Evolutionary conservation across 2,888 invertebrate genomes (phyloP).

Genomic region (Mimumesa dahlbomi): DNA sequence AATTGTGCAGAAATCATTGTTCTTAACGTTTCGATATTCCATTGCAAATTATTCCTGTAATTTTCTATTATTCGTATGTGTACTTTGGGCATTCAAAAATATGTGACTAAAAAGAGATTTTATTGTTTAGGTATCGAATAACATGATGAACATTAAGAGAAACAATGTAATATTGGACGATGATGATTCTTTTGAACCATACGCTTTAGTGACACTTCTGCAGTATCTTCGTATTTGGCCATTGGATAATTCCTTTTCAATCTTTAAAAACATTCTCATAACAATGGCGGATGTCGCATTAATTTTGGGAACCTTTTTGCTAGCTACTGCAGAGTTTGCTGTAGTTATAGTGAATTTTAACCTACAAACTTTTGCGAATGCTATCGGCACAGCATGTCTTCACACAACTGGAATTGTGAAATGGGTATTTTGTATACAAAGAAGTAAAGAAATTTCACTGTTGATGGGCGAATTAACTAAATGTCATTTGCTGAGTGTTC

Average conservation of each 20-base stretch:
- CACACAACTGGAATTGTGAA: constrained; percentile 63
- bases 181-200: too few relatives aligned
- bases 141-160: too few relatives aligned
- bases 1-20: too few relatives aligned
- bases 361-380: constrained; percentile 50
- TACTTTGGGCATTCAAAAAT: too few relatives aligned
- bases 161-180: too few relatives aligned
- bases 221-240: constrained; percentile 56
- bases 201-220: constrained; percentile 42
- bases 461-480: constrained; percentile 46
- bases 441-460: constrained; percentile 35
- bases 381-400: constrained; percentile 51
- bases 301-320: constrained; percentile 24
- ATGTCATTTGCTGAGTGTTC: constrained; percentile 57
- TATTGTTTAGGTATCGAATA: too few relatives aligned
- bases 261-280: constrained; percentile 33
- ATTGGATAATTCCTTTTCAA: constrained; percentile 30
- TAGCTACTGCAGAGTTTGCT: constrained; percentile 48
- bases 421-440: constrained; percentile 61
- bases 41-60: too few relatives aligned
- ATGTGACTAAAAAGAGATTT: too few relatives aligned
- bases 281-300: constrained; percentile 22
- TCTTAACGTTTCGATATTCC: constrained; percentile 47
- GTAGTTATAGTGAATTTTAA: constrained; percentile 39
- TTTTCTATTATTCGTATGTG: too few relatives aligned